Evolutionary conservation across 2,888 invertebrate genomes (phyloP).

Genomic region (Carabus problematicus): DNA sequence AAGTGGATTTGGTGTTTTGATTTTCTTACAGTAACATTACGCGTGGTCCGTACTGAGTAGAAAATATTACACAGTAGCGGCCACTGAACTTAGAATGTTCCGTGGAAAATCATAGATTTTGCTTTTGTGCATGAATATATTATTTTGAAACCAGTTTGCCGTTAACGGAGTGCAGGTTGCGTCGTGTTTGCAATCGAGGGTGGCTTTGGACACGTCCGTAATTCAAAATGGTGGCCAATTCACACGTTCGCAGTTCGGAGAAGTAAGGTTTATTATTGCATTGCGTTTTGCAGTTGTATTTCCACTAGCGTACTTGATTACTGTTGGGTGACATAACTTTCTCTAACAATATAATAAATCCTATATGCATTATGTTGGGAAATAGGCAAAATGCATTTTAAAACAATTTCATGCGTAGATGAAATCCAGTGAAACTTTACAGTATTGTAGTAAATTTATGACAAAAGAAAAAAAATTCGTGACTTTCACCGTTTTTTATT

Average conservation of each 20-base stretch:
- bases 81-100: constrained; percentile 23
- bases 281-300: no score
- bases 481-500: constrained; percentile 36
- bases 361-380: no score
- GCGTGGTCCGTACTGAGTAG: constrained; percentile 21
- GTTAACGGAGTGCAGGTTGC: constrained; percentile 27
- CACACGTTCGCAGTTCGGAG: no score
- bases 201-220: constrained; percentile 1
- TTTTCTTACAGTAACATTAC: constrained; percentile 25
- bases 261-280: no score
- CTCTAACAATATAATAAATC: no score
- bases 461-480: constrained; percentile 32
- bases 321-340: no score
- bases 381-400: no score
- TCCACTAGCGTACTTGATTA: no score
- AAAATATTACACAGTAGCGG: constrained; percentile 18
- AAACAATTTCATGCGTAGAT: neutral
- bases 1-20: constrained; percentile 30
- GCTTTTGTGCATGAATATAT: constrained; percentile 26
- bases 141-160: constrained; percentile 36
- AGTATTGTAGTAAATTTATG: constrained; percentile 31
- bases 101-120: constrained; percentile 32
- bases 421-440: constrained; percentile 25
- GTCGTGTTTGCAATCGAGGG: constrained; percentile 16
- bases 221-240: neutral